Evolutionary conservation across 2,888 invertebrate genomes (phyloP).

Genomic region (Troides oblongomaculatus): DNA sequence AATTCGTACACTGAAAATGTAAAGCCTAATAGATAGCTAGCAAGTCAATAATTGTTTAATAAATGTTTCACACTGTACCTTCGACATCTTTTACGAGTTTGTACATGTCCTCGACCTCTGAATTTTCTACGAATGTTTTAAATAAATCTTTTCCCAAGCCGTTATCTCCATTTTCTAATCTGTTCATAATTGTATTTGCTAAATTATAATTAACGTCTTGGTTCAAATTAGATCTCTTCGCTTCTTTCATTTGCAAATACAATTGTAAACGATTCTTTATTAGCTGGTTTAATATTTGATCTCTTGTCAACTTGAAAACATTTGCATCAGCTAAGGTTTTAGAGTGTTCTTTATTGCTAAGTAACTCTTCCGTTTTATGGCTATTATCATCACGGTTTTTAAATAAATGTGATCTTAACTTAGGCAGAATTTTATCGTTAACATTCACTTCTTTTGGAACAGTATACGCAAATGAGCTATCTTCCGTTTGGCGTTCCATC

Average conservation of each 20-base stretch:
- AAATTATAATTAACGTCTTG: constrained; percentile 55
- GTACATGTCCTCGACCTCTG: constrained; percentile 30
- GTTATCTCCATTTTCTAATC: constrained; percentile 55
- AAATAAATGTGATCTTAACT: neutral
- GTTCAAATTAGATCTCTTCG: constrained; percentile 36
- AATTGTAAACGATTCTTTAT: constrained; percentile 57
- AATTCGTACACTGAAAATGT: neutral
- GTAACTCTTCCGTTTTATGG: constrained; percentile 14
- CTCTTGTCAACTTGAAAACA: constrained; percentile 49
- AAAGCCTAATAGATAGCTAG: neutral
- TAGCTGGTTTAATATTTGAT: constrained; percentile 59
- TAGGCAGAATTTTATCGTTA: neutral
- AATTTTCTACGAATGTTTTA: constrained; percentile 49
- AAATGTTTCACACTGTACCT: constrained; percentile 20
- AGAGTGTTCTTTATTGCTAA: neutral
- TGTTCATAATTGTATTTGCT: constrained; percentile 53
- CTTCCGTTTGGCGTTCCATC: neutral
- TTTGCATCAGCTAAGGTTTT: constrained; percentile 25
- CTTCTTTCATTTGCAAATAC: constrained; percentile 53
- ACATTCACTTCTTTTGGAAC: neutral
- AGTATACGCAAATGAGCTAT: neutral
- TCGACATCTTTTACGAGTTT: constrained; percentile 1
- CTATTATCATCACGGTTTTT: neutral
- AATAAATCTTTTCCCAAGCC: constrained; percentile 60
- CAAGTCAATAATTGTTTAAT: neutral